A percentile compares a stretch with the other conserved stretches of the same genome.
Conservation (phyloP, 2,113 vertebrate species). For the Vicugna pacos region DNA sequence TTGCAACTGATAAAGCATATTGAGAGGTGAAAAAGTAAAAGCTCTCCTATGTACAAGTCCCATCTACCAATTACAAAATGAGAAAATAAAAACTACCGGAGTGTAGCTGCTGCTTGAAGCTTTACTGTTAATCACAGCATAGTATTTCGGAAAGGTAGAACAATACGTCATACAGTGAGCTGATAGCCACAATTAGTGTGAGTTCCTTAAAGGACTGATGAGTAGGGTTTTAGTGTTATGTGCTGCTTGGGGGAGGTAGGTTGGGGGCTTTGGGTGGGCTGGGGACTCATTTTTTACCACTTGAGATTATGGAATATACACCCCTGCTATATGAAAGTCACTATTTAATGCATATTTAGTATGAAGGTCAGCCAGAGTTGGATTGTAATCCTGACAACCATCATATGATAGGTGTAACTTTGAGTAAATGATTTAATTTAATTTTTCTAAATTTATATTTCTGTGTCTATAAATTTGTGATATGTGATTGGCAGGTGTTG, state of each 20-base stretch:
- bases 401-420: background rate
- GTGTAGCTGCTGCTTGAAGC: background rate
- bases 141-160: conserved; percentile 9
- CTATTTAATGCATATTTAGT: background rate
- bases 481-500: background rate
- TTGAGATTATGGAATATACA: background rate
- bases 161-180: background rate
- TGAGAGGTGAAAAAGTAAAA: background rate
- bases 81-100: conserved; percentile 37
- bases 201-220: conserved; percentile 5
- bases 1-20: conserved; percentile 26
- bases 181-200: background rate
- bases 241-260: background rate
- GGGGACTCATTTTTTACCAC: background rate
- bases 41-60: background rate
- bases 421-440: background rate
- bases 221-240: background rate
- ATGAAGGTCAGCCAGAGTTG: background rate
- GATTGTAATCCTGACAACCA: background rate
- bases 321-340: conserved; percentile 3
- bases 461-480: background rate
- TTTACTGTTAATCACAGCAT: conserved; percentile 17
- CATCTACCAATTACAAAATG: background rate
- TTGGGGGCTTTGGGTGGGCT: background rate
- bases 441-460: conserved; percentile 1